phyloP scores from a whole-genome alignment of 1,140 invertebrate genomes.

The Drosophila ercepeae region DNA sequence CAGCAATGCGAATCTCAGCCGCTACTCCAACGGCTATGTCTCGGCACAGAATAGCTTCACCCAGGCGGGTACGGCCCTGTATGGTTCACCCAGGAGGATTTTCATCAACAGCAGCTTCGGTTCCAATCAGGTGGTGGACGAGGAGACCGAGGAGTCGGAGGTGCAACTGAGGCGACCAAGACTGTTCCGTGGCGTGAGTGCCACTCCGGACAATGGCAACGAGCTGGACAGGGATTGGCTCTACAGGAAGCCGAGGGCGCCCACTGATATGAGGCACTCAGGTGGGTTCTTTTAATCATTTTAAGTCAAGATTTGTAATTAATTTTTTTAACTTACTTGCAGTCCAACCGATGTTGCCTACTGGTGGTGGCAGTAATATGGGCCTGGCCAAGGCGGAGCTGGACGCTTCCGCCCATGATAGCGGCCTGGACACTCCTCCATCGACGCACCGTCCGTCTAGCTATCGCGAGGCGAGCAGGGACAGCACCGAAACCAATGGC shows the following conservation, averaged over 20 bases:
- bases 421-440: conserved; percentile 79
- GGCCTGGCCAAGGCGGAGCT: conserved; percentile 67
- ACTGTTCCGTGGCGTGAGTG: conserved; percentile 67
- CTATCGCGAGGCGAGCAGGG: conserved; percentile 75
- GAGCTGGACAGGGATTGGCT: conserved; percentile 81
- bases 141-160: conserved; percentile 79
- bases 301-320: not conserved
- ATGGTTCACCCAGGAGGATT: conserved; percentile 75
- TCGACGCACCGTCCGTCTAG: conserved; percentile 81
- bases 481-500: conserved; percentile 78
- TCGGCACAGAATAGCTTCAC: conserved; percentile 79
- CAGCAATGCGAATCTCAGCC: conserved; percentile 73
- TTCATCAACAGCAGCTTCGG: conserved; percentile 80
- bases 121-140: conserved; percentile 80
- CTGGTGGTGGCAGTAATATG: conserved; percentile 49
- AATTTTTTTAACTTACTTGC: not conserved
- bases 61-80: conserved; percentile 53
- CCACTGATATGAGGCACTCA: conserved; percentile 81
- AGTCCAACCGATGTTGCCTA: conserved; percentile 82
- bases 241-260: conserved; percentile 78
- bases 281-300: conserved; percentile 46
- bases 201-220: conserved; percentile 77
- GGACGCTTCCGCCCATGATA: conserved; percentile 82
- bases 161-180: conserved; percentile 73
- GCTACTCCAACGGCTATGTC: conserved; percentile 78